Evolutionary conservation across 2,888 invertebrate species (phyloP).

Genomic region (Machimus rusticus): DNA sequence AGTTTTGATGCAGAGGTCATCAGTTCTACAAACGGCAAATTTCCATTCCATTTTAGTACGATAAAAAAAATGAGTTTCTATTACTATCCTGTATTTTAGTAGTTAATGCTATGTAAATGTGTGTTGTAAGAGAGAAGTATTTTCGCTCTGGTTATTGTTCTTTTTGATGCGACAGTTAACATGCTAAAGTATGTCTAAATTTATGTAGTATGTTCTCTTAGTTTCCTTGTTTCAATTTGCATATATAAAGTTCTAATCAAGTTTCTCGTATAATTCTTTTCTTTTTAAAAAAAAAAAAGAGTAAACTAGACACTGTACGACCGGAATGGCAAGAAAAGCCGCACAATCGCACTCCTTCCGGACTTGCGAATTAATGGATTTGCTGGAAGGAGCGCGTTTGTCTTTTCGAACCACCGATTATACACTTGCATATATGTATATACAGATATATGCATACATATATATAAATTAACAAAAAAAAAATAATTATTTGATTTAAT

Average conservation of each 20-base stretch:
- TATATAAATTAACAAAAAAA: conserved; percentile 40
- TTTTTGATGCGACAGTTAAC: conserved; percentile 30
- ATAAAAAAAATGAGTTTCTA: conserved; percentile 17
- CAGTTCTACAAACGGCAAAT: conserved; percentile 26
- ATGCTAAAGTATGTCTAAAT: conserved; percentile 13
- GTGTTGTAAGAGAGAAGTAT: background rate
- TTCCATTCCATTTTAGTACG: background rate
- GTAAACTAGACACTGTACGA: conserved; percentile 14
- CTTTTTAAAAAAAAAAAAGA: conserved; percentile 1
- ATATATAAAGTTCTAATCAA: conserved; percentile 10
- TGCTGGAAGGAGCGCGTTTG: conserved; percentile 7
- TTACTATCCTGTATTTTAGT: conserved; percentile 34
- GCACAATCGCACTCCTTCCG: conserved; percentile 2
- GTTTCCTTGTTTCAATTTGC: conserved; percentile 14
- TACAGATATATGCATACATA: conserved; percentile 37
- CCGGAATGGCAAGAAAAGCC: background rate
- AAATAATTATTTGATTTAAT: conserved; percentile 39
- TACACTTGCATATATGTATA: conserved; percentile 36
- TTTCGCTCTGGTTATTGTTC: conserved; percentile 19
- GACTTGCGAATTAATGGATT: background rate
- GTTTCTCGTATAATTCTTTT: conserved; percentile 21
- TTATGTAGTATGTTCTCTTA: background rate
- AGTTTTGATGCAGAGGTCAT: conserved; percentile 33
- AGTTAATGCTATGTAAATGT: conserved; percentile 30
- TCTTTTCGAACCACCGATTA: background rate